A percentile compares a stretch with the other conserved stretches of the same genome.
These are phyloP conservation scores for Tachuris rubrigastra DNA, from an alignment of 2,113 vertebrate species.

Conservation along the genomic window DNA sequence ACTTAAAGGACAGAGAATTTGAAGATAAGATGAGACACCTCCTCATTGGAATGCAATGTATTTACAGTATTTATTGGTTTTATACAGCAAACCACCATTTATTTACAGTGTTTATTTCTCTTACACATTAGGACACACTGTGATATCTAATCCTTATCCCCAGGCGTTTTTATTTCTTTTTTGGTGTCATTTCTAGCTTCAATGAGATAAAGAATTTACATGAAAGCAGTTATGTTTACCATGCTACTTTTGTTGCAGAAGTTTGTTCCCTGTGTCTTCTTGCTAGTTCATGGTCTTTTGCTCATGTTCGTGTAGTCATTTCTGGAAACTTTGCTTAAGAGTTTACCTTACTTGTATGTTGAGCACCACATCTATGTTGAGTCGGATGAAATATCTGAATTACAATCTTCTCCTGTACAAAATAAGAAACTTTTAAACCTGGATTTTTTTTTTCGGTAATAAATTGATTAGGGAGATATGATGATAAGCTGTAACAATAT, in stretches of 20 bases:
- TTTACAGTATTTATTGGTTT: background rate
- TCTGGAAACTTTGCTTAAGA: background rate
- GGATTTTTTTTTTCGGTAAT: background rate
- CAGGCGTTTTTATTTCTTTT: background rate
- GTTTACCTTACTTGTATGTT: background rate
- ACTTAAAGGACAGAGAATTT: background rate
- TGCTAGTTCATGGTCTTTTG: background rate
- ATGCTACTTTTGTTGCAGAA: background rate
- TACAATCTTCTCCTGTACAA: background rate
- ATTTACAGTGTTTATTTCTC: background rate
- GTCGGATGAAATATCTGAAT: background rate
- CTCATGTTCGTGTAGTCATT: background rate
- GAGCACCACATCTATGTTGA: background rate
- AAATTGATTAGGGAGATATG: background rate
- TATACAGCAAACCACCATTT: accelerated
- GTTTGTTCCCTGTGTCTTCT: background rate
- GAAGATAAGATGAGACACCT: background rate
- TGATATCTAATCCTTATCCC: background rate
- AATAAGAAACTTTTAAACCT: background rate
- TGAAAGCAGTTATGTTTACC: background rate
- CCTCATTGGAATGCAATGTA: background rate
- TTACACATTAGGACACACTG: accelerated
- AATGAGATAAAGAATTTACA: background rate
- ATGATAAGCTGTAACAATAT: background rate
- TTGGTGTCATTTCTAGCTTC: background rate